These are phyloP conservation scores for Acanthoscelides obtectus DNA, from an alignment of 2,888 invertebrate species.

Conservation along the genomic window DNA sequence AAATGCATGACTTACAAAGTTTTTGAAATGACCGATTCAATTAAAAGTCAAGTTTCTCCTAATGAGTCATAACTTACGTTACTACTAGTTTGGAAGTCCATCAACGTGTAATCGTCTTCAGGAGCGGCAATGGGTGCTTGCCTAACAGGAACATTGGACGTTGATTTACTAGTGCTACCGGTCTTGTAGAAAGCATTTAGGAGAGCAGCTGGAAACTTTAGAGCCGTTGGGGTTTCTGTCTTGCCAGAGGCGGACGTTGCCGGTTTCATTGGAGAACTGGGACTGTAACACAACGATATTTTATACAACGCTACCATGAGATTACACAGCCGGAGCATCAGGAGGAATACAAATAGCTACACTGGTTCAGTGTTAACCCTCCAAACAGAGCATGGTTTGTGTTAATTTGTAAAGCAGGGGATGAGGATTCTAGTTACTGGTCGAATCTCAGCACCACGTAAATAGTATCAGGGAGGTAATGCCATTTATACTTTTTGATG, in stretches of 20 bases:
- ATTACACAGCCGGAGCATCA: too few species aligned
- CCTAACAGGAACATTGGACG: not conserved
- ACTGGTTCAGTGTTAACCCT: too few species aligned
- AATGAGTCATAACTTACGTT: not conserved
- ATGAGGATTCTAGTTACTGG: too few species aligned
- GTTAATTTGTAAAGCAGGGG: too few species aligned
- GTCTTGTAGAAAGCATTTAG: conserved; percentile 33
- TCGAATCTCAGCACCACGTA: too few species aligned
- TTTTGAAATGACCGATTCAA: too few species aligned
- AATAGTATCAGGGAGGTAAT: too few species aligned
- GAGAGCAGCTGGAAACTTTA: conserved; percentile 36
- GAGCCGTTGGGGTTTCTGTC: conserved; percentile 21
- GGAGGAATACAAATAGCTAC: too few species aligned
- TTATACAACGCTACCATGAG: not conserved
- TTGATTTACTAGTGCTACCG: conserved; percentile 10
- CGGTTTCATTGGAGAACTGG: conserved; percentile 56
- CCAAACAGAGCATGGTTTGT: too few species aligned
- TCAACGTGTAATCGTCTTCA: conserved; percentile 38
- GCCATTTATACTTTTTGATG: too few species aligned
- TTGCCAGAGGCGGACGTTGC: conserved; percentile 26
- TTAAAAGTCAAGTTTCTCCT: too few species aligned
- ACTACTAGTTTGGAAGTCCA: conserved; percentile 38
- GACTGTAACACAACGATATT: conserved; percentile 29
- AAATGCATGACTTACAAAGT: too few species aligned
- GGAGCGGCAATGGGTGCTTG: not conserved